These are phyloP conservation scores for Neodiprion fabricii DNA, from an alignment of 1,140 invertebrate species.

Conservation along the genomic window DNA sequence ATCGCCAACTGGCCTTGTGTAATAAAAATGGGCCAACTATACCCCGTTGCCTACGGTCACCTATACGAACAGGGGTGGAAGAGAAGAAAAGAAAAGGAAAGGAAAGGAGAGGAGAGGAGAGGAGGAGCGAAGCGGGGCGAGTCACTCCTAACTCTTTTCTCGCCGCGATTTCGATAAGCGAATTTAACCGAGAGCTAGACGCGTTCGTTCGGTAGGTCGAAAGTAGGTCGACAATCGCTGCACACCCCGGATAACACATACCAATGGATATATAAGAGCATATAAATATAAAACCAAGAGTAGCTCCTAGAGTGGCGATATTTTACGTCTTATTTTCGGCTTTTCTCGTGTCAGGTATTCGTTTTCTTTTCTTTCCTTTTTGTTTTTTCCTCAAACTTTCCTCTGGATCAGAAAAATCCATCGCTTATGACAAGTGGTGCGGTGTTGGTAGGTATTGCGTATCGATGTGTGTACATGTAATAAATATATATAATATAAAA, in stretches of 20 bases:
- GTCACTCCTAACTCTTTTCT: background rate
- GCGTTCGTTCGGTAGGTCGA: background rate
- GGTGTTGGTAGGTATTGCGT: no score
- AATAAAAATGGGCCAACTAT: background rate
- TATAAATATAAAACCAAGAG: background rate
- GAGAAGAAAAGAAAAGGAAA: background rate
- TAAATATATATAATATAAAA: no score
- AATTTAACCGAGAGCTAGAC: background rate
- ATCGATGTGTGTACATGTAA: no score
- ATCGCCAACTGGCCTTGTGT: slow-evolving; percentile 1
- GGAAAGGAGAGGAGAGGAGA: background rate
- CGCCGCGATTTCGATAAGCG: background rate
- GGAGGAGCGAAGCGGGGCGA: background rate
- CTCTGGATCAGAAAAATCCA: no score
- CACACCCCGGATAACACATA: no score
- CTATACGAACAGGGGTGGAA: no score
- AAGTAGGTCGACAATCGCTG: background rate
- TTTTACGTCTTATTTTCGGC: background rate
- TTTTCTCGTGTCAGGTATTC: background rate
- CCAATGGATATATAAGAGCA: background rate
- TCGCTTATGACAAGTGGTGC: no score
- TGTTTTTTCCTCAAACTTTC: no score
- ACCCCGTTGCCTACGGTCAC: background rate
- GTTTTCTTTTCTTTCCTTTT: no score
- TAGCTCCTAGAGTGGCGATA: background rate